Evolutionary conservation across 92 coral and sea anemone species (phyloP), one percentile per base, ranked within the genome.

Genomic region (Nematostella vectensis): DNA sequence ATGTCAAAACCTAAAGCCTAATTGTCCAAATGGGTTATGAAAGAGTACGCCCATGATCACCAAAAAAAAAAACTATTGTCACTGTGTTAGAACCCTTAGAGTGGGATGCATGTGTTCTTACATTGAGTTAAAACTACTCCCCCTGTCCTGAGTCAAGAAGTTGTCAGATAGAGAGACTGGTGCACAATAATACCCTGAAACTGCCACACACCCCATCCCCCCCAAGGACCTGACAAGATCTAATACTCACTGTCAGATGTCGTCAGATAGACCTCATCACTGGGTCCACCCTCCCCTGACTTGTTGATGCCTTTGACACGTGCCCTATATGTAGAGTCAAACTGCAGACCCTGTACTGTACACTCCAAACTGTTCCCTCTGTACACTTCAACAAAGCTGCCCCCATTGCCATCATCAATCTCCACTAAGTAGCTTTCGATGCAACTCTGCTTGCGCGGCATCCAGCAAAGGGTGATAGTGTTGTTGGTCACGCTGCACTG

Each of bases 321-420:
- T 20, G 97, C 97, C 44, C 97, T 72, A 81, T 89, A 89, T 6
- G 97, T 89, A 2, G 97, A 89, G 63, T 86, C 94, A 75, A 89
- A 89, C 82, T 89, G 97, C 30, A 89, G 76, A 10, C 97, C 97
- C 25, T 88, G 74, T 22, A 89, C 84, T 11, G 86, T 89, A 51
- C 95, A 89, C 18, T 76, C 85, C 45, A 83, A 47, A 25, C 83
- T 77, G 60, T 81, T 68, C 4, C 97, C 97, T 26, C 95, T 70
- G 75, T 89, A 89, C 29, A 89, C 97, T 54, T 89, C 91, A 27
- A 72, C 51, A 54, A 81, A 89, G 57, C 70, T 63, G 22, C 94
- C 87, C 30, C 89, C 95, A 39, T 75, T 69, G 24, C 94, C 94
- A 59, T 89, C 97, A 69, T 89, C 97, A 27, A 89, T 40, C 42